These are phyloP conservation scores for Drosophila sechellia DNA, from an alignment of 1,140 invertebrate species.

Conservation along the genomic window DNA sequence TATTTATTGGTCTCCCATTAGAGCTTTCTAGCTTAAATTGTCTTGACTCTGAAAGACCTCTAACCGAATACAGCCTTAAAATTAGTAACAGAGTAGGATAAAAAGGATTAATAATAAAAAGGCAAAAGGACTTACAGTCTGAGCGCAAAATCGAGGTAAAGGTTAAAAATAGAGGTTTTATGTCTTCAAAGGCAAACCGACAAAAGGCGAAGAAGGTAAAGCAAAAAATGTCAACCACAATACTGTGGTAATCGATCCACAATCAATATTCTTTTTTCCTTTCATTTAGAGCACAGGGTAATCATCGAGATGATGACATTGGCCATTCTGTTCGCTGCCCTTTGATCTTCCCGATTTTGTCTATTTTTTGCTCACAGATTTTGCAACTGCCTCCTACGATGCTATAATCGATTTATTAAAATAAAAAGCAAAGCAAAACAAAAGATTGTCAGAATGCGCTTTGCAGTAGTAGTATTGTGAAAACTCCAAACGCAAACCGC, in stretches of 20 bases:
- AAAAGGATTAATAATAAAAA: neutral
- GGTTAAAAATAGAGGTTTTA: constrained; percentile 13
- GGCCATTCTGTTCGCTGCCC: constrained; percentile 37
- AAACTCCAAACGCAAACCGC: constrained; percentile 40
- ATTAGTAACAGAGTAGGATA: too few species aligned
- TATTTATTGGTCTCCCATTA: neutral
- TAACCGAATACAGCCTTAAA: too few species aligned
- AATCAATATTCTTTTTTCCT: constrained; percentile 16
- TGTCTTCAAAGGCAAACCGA: constrained; percentile 74
- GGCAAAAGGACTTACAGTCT: constrained; percentile 11
- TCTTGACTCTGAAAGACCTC: constrained; percentile 4
- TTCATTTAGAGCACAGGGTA: constrained; percentile 56
- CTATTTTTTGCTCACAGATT: constrained; percentile 52
- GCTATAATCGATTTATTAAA: constrained; percentile 84
- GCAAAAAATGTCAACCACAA: constrained; percentile 76
- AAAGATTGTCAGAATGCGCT: constrained; percentile 58
- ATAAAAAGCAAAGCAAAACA: constrained; percentile 16
- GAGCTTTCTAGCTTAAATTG: neutral
- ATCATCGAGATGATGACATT: constrained; percentile 45
- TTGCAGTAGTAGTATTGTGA: constrained; percentile 56
- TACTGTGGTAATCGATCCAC: constrained; percentile 51
- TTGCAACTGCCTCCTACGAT: constrained; percentile 70
- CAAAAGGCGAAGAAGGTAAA: constrained; percentile 12
- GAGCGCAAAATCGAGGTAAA: constrained; percentile 17
- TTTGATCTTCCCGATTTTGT: constrained; percentile 46